Conservation (phyloP, 2,113 vertebrate genomes). For the Nibea coibor region DNA sequence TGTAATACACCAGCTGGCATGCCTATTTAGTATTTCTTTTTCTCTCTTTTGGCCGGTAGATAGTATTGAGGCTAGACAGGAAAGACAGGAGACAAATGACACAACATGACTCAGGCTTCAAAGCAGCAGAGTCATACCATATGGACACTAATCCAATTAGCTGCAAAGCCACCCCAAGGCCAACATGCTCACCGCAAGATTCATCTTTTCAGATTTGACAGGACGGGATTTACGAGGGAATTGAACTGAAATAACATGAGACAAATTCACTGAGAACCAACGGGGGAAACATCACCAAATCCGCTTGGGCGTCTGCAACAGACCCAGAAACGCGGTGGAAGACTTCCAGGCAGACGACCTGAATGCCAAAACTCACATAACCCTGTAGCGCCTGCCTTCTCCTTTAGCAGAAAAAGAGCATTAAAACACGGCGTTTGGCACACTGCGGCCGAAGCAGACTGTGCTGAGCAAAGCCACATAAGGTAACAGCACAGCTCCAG, state of each 20-base stretch:
- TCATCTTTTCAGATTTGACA: constrained; percentile 51
- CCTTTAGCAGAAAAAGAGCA: constrained; percentile 64
- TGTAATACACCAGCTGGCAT: neutral
- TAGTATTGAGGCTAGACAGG: constrained; percentile 42
- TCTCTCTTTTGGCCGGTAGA: neutral
- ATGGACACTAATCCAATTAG: constrained; percentile 71
- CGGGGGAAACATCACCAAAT: constrained; percentile 62
- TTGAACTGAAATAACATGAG: constrained; percentile 42
- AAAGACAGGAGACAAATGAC: constrained; percentile 38
- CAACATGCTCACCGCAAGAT: constrained; percentile 20
- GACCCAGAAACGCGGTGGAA: constrained; percentile 62
- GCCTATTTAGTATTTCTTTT: neutral
- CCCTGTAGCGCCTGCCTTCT: constrained; percentile 29
- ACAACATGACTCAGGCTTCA: constrained; percentile 62
- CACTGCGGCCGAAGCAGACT: constrained; percentile 29
- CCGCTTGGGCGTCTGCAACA: constrained; percentile 54
- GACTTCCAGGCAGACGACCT: constrained; percentile 59
- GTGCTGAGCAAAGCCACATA: constrained; percentile 60
- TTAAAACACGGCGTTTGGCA: constrained; percentile 66
- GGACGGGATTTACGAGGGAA: constrained; percentile 39
- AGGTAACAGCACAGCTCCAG: constrained; percentile 58
- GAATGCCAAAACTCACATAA: constrained; percentile 67
- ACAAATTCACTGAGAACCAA: constrained; percentile 54
- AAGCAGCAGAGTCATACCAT: constrained; percentile 64
- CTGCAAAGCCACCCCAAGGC: constrained; percentile 39